Base-by-base conservation (phyloP, 1,140 invertebrate species). In the Capitella teleta region DNA sequence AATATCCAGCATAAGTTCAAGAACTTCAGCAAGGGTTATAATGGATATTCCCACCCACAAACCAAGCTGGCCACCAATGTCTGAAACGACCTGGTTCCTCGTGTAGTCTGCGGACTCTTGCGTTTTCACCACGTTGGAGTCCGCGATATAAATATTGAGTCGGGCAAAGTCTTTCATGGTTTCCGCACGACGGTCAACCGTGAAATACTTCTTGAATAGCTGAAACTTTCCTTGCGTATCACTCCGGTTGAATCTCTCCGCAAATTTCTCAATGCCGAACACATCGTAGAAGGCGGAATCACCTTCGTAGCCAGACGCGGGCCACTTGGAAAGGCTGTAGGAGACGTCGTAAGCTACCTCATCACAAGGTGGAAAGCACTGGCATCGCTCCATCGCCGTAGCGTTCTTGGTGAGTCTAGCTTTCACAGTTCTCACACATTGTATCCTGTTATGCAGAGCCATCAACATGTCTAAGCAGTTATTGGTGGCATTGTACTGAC, bases 61-160 rank as follows among this genome's bases (percentile, higher is more conserved):
- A 3, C 49, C 49, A 28, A 51, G 49, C 49, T 51, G 49, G 3
- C 49, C 49, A 28, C 49, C 49, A 26, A 51, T 51, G 40, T 51
- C 49, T n/a, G 38, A 43, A 12, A 51, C 49, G 14, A 51, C 38
- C 19, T 51, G 49, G 18, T 42, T 51, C 23, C 24, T 24, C n/a
- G 16, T 21, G 19, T 51, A 51, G 23, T 51, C 49, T 8, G 49
- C 24, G n/a, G 21, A 18, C 40, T 51, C 49, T 19, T 42, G 38
- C 38, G 49, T 51, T 26, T 44, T 51, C 23, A 51, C 23, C 16
- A 51, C 49, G 26, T 43, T 51, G 28, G 38, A 43, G 40, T 51
- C 49, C 25, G 49, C 49, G 21, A 51, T 30, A 41, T 51, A 51
- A 19, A 51, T 41, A 41, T 51, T 51, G 2, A 51, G 40, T 6